Base-by-base conservation (phyloP, 2,888 invertebrate genomes). In the Seira musarum region DNA sequence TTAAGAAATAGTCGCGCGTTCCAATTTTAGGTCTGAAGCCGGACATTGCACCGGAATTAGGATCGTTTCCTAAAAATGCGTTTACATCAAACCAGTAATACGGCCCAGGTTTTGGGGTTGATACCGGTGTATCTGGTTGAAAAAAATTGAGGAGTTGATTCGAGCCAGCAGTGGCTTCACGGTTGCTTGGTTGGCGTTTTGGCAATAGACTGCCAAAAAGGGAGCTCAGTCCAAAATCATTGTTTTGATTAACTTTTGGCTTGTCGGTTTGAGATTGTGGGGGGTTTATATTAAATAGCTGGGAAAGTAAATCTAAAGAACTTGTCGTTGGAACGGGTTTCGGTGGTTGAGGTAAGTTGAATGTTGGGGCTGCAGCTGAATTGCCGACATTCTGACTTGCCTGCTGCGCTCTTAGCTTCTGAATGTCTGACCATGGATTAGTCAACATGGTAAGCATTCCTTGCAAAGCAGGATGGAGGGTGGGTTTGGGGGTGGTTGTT, bases 111-210 rank as follows among this genome's bases (percentile, higher is more conserved):
- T 83, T 82, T 46, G 83, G 82, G 10, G 78, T 66, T 13, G 79
- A 74, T 25, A 67, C 63, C n/a, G 80, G 83, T 13, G 69, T 10
- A 15, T 80, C 22, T 8, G 72, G 63, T 21, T 81, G 72, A 63
- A 85, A 82, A 60, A 82, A 77, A 66, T 82, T 85, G 0, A 83
- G 40, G 6, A 80, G 68, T 89, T 94, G 94, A 79, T 94, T 91
- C 79, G 92, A 92, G 66, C 92, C 92, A n/a, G 92, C 91, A 88
- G 92, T 92, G 19, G 80, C 61, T 22, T 89, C 46, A 91, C 72
- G 17, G 21, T 72, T 64, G 19, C 8, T 57, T 24, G 74, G 66
- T 8, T 25, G 15, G 1, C 35, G 25, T 30, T 74, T 74, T 1
- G 74, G 74, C 8, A 74, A 66, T 5, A 74, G 21, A 66, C 35